A percentile compares a stretch with the other conserved stretches of the same genome.
Conservation (phyloP, 53 echinoderm and acorn worm genomes). For the Zoroaster sp. region DNA sequence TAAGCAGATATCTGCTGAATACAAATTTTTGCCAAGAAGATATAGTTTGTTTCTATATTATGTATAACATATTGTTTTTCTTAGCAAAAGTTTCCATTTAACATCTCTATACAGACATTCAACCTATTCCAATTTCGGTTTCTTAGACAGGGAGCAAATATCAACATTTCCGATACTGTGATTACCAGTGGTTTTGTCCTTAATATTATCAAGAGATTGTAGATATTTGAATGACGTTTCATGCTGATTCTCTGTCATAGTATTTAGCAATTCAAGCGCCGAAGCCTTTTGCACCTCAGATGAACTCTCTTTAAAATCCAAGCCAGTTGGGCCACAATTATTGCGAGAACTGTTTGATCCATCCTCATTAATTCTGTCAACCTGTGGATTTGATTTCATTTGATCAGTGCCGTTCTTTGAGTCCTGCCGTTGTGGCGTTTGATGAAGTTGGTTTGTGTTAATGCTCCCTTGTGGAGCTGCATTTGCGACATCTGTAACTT, state of each 20-base stretch:
- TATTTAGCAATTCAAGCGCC: background rate
- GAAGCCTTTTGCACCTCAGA: background rate
- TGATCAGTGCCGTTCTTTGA: background rate
- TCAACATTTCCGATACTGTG: background rate
- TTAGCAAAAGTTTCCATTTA: too few species aligned
- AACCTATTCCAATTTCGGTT: constrained; percentile 6
- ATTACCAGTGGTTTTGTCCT: background rate
- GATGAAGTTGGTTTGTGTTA: background rate
- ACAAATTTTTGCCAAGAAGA: too few species aligned
- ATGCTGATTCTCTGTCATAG: background rate
- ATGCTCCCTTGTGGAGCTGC: background rate
- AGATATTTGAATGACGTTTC: background rate
- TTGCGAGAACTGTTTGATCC: background rate
- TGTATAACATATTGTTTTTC: too few species aligned
- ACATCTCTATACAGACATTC: too few species aligned
- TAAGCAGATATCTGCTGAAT: too few species aligned
- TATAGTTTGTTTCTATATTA: too few species aligned
- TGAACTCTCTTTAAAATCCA: background rate
- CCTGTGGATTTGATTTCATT: background rate
- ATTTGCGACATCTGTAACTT: background rate
- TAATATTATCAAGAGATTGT: background rate
- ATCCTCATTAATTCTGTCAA: background rate
- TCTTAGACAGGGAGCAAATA: background rate
- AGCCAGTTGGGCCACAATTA: too few species aligned
- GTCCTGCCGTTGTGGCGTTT: background rate